Conservation (phyloP, 2,888 invertebrate genomes). For the Ophion costatus region DNA sequence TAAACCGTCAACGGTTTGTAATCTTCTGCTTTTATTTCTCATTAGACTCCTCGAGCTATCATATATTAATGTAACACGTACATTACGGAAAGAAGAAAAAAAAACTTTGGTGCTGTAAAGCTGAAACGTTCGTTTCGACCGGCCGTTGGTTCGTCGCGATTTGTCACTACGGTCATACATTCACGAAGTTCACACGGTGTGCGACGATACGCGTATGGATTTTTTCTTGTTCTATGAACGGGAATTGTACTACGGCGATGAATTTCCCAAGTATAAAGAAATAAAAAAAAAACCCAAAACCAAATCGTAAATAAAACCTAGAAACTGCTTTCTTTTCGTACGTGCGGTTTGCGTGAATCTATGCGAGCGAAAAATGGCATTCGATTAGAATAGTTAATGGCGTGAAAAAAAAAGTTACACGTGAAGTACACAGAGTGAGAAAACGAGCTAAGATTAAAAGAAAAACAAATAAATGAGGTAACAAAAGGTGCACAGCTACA, state of each 20-base stretch:
- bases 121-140: background rate
- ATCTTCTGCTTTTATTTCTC: background rate
- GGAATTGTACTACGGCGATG: background rate
- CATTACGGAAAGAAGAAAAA: background rate
- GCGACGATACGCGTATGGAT: background rate
- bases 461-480: conserved; percentile 30
- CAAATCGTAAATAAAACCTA: conserved; percentile 13
- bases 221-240: background rate
- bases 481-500: conserved; percentile 46
- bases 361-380: background rate
- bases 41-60: conserved; percentile 12
- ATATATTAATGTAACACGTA: conserved; percentile 8
- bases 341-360: conserved; percentile 15
- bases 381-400: conserved; percentile 15
- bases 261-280: background rate
- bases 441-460: conserved; percentile 11
- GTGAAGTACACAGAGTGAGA: conserved; percentile 12
- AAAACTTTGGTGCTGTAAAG: conserved; percentile 10
- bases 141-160: background rate
- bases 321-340: conserved; percentile 1
- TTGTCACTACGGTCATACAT: background rate
- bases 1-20: background rate
- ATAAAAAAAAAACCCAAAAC: conserved; percentile 7
- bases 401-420: conserved; percentile 2
- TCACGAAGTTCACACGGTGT: background rate